phyloP scores from a whole-genome alignment of 1,140 invertebrate genomes.

The Apis cerana region DNA sequence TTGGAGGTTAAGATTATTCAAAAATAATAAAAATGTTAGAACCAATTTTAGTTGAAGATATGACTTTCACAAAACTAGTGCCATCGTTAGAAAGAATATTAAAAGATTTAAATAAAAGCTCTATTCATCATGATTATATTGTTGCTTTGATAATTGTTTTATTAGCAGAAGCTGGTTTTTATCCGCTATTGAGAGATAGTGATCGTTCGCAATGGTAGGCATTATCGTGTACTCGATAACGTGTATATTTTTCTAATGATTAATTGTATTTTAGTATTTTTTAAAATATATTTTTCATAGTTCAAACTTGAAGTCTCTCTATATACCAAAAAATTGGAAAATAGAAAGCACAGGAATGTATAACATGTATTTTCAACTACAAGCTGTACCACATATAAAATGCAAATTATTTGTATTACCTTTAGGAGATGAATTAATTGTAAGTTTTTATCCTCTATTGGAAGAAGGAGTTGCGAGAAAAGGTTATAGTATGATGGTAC shows the following conservation, averaged over 20 bases:
- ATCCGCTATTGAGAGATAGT: not conserved
- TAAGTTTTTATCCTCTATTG: constrained; percentile 60
- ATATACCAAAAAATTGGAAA: constrained; percentile 55
- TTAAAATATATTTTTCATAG: not conserved
- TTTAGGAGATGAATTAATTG: constrained; percentile 64
- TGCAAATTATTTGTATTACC: constrained; percentile 67
- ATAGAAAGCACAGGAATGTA: constrained; percentile 47
- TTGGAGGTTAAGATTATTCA: not conserved
- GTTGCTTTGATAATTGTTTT: constrained; percentile 68
- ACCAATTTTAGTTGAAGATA: constrained; percentile 65
- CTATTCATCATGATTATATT: constrained; percentile 66
- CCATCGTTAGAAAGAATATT: constrained; percentile 51
- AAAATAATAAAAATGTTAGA: constrained; percentile 27
- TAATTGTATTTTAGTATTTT: not conserved
- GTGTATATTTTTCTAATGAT: not conserved
- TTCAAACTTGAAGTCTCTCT: constrained; percentile 2
- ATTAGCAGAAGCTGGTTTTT: constrained; percentile 67
- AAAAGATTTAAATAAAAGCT: constrained; percentile 45
- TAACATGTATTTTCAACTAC: constrained; percentile 55
- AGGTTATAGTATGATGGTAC: constrained; percentile 46
- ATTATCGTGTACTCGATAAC: not conserved
- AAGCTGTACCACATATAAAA: constrained; percentile 21
- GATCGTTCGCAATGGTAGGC: not conserved
- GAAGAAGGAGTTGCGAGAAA: constrained; percentile 5
- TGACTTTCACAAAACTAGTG: constrained; percentile 52